Percentiles rank a stretch among this genome's conserved stretches.
Evolutionary conservation across 2,113 vertebrate species (phyloP).

Genomic region (Cyanoliseus patagonus): DNA sequence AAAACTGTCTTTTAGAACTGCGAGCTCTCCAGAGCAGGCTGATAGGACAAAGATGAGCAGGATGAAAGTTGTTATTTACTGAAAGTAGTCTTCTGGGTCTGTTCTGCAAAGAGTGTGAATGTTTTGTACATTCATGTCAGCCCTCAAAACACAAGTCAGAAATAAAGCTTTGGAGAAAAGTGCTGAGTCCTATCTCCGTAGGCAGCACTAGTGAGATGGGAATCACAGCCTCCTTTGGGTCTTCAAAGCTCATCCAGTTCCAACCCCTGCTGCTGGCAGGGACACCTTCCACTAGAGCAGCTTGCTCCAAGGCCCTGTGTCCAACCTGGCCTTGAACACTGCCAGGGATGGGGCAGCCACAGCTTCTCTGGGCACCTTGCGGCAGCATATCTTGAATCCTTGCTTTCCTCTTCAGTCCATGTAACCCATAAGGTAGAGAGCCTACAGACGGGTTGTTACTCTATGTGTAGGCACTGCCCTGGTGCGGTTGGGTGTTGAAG

Average conservation of each 20-base stretch:
- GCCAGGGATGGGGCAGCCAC: neutral
- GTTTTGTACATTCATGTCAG: neutral
- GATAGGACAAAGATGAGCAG: neutral
- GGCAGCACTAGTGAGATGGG: neutral
- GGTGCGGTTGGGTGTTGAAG: neutral
- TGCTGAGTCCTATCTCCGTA: fast-evolving
- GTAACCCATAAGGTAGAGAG: neutral
- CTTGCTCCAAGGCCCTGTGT: neutral
- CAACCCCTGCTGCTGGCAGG: neutral
- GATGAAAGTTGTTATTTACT: neutral
- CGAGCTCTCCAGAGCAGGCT: neutral
- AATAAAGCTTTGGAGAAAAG: neutral
- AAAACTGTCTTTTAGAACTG: neutral
- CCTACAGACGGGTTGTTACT: neutral
- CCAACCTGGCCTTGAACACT: neutral
- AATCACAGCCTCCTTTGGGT: neutral
- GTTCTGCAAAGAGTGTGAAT: neutral
- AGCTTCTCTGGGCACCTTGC: neutral
- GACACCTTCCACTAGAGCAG: neutral
- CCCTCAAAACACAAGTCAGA: neutral
- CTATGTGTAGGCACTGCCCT: neutral
- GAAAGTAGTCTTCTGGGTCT: neutral
- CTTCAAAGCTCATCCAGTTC: neutral
- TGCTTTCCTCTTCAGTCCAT: neutral
- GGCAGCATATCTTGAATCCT: neutral